Conservation (phyloP, 2,888 invertebrate species). For the Drosophila limbata region DNA sequence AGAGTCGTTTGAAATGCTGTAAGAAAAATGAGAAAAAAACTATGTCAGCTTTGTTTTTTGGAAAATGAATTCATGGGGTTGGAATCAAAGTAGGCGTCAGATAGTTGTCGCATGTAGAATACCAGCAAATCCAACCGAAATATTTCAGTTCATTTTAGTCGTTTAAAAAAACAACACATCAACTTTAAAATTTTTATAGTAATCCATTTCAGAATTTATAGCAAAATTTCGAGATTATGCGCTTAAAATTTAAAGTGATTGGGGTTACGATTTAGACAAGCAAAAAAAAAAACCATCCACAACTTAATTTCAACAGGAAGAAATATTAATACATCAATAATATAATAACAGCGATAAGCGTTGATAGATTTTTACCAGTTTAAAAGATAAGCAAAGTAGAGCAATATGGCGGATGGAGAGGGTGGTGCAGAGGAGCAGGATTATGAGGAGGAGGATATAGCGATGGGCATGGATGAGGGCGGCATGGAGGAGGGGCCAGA, state of each 20-base stretch:
- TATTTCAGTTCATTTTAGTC: slow-evolving; percentile 64
- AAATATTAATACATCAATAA: background rate
- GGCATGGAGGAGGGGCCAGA: slow-evolving; percentile 61
- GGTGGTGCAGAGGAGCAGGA: slow-evolving; percentile 56
- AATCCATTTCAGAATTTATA: slow-evolving; percentile 44
- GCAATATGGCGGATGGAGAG: slow-evolving; percentile 59
- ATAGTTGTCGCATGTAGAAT: background rate
- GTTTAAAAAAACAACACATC: slow-evolving; percentile 51
- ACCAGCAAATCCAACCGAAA: background rate
- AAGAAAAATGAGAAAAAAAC: background rate
- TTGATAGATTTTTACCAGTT: background rate
- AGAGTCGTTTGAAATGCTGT: background rate
- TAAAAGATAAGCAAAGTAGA: background rate
- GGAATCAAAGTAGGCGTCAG: slow-evolving; percentile 27
- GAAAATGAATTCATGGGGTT: background rate
- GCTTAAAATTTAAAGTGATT: slow-evolving; percentile 35
- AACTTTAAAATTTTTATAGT: slow-evolving; percentile 51
- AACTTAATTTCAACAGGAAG: background rate
- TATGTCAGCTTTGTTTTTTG: background rate
- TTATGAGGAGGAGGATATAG: slow-evolving; percentile 50
- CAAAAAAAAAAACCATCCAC: slow-evolving; percentile 13
- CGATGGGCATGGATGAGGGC: slow-evolving; percentile 33
- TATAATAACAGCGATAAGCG: background rate
- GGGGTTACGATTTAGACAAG: slow-evolving; percentile 27
- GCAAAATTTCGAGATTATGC: slow-evolving; percentile 51